These are phyloP conservation scores for Pterois miles DNA, from an alignment of 2,797 vertebrate species.

Conservation along the genomic window DNA sequence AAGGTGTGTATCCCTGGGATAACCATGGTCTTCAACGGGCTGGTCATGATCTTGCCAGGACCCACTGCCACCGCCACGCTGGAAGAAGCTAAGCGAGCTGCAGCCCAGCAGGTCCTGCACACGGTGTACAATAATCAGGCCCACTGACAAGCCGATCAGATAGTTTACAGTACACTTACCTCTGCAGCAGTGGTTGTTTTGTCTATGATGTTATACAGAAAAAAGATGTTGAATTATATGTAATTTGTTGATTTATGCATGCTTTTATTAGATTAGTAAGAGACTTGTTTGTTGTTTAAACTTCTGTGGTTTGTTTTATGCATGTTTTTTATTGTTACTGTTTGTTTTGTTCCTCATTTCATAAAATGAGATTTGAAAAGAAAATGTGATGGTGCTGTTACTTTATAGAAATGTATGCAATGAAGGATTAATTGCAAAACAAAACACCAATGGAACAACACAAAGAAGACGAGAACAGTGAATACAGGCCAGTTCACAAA, in stretches of 20 bases:
- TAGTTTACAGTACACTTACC: background rate
- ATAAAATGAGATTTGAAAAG: slow-evolving; percentile 60
- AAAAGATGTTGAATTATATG: slow-evolving; percentile 4
- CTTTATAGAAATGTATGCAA: background rate
- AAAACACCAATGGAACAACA: background rate
- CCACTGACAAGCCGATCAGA: background rate
- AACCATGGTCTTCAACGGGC: slow-evolving; percentile 66
- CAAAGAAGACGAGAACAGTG: background rate
- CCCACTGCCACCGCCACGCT: background rate
- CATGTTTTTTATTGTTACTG: slow-evolving; percentile 54
- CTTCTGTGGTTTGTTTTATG: slow-evolving; percentile 54
- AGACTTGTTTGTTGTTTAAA: slow-evolving; percentile 24
- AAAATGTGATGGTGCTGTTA: background rate
- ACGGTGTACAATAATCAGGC: background rate
- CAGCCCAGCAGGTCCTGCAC: slow-evolving; percentile 68
- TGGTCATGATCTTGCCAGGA: slow-evolving; percentile 61
- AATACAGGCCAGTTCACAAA: background rate
- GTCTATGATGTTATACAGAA: background rate
- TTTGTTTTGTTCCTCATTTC: slow-evolving; percentile 58
- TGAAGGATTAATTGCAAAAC: background rate
- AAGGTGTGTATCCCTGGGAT: slow-evolving; percentile 77
- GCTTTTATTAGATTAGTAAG: slow-evolving; percentile 48
- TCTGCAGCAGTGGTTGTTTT: slow-evolving; percentile 1
- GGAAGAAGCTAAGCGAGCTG: slow-evolving; percentile 60
- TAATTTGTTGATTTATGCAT: slow-evolving; percentile 52